Evolutionary conservation across 2,113 vertebrate genomes (phyloP).

Genomic region (Menura novaehollandiae): DNA sequence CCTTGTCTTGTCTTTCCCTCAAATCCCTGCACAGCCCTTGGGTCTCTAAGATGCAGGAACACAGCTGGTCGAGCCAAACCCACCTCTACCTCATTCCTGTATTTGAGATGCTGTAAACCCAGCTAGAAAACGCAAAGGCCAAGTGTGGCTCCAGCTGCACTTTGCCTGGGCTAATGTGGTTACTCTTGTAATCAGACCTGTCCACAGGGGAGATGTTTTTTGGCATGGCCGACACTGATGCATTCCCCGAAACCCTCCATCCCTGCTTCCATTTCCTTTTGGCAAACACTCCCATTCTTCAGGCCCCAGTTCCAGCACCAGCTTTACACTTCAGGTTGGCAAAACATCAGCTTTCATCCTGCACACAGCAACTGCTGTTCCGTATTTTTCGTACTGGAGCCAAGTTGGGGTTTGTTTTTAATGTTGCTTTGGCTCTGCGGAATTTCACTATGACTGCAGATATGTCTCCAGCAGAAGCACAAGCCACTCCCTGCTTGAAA

Average conservation of each 20-base stretch:
- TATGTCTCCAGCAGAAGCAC: background rate
- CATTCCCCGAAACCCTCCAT: slow-evolving; percentile 61
- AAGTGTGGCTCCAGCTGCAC: slow-evolving; percentile 17
- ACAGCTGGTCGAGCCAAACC: background rate
- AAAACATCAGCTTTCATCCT: slow-evolving; percentile 57
- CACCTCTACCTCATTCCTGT: background rate
- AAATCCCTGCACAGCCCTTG: background rate
- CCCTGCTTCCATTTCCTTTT: slow-evolving; percentile 66
- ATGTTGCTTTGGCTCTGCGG: slow-evolving; percentile 46
- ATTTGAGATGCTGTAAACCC: background rate
- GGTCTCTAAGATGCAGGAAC: background rate
- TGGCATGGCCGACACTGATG: background rate
- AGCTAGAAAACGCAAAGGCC: background rate
- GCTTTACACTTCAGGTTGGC: slow-evolving; percentile 67
- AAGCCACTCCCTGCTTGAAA: background rate
- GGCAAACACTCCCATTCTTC: slow-evolving; percentile 55
- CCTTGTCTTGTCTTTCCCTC: background rate
- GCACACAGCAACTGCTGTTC: slow-evolving; percentile 59
- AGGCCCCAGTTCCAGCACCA: slow-evolving; percentile 54
- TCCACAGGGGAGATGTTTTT: slow-evolving; percentile 33
- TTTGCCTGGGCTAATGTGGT: background rate
- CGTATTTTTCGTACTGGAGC: background rate
- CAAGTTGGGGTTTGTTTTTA: slow-evolving; percentile 53
- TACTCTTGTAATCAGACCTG: slow-evolving; percentile 48
- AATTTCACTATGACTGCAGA: slow-evolving; percentile 56